Conservation (phyloP, 2,888 invertebrate genomes). For the Merodon equestris region DNA sequence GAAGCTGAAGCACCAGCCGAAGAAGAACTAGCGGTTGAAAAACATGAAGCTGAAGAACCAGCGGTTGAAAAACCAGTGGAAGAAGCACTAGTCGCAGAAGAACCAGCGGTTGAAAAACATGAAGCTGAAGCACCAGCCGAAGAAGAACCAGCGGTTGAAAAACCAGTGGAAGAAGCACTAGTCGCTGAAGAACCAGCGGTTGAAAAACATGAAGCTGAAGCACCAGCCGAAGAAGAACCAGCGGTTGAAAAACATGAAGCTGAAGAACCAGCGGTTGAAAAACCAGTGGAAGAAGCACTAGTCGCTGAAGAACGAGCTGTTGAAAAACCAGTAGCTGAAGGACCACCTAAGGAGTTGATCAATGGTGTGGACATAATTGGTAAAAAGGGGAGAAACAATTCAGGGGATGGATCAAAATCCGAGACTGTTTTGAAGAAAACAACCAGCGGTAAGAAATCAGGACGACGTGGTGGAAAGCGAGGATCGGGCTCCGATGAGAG, state of each 20-base stretch:
- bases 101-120: too few species aligned
- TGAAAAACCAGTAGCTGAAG: constrained; percentile 3
- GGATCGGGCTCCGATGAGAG: neutral
- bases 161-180: neutral
- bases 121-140: neutral
- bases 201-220: too few species aligned
- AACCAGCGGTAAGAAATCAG: neutral
- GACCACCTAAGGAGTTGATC: neutral
- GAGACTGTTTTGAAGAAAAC: too few species aligned
- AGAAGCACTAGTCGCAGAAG: constrained; percentile 1
- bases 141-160: neutral
- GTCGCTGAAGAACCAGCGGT: neutral
- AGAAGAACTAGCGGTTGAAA: neutral
- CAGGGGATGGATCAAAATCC: too few species aligned
- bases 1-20: neutral
- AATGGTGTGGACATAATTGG: too few species aligned
- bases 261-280: neutral
- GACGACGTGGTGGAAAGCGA: neutral
- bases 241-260: neutral
- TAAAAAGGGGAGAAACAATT: too few species aligned
- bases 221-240: neutral
- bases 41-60: neutral
- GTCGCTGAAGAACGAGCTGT: neutral
- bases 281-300: neutral
- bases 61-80: neutral